phyloP scores from a whole-genome alignment of 2,888 invertebrate species.

The Ctenicera cuprea region DNA sequence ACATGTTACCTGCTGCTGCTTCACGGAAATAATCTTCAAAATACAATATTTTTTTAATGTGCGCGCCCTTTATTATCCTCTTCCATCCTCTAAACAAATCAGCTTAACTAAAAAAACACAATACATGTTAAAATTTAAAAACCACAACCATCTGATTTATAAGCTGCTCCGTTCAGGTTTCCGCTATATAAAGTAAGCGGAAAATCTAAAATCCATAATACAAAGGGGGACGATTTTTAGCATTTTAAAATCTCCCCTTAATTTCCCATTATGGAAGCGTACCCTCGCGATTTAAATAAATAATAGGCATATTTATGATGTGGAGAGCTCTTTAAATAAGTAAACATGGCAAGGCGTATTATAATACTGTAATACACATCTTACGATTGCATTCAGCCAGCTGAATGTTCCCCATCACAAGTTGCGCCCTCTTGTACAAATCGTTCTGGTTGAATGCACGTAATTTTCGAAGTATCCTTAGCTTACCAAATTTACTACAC shows the following conservation, averaged over 20 bases:
- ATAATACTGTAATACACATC: conserved; percentile 59
- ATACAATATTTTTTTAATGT: background rate
- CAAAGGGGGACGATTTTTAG: conserved; percentile 55
- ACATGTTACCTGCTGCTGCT: no score
- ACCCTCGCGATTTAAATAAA: conserved; percentile 68
- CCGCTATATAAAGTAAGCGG: conserved; percentile 45
- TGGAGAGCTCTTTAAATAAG: conserved; percentile 64
- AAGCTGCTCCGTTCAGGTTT: conserved; percentile 40
- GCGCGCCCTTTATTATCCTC: background rate
- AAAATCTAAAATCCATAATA: conserved; percentile 54
- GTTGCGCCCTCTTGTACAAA: background rate
- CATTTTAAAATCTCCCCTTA: conserved; percentile 56
- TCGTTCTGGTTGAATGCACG: conserved; percentile 24
- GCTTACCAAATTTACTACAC: conserved; percentile 27
- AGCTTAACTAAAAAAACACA: conserved; percentile 46
- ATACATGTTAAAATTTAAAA: conserved; percentile 52
- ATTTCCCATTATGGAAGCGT: conserved; percentile 57
- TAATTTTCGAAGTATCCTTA: conserved; percentile 37
- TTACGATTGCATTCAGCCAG: conserved; percentile 54
- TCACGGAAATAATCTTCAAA: background rate
- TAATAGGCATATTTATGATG: conserved; percentile 68
- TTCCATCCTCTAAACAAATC: conserved; percentile 34
- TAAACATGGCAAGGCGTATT: conserved; percentile 59
- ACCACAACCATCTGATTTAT: conserved; percentile 48
- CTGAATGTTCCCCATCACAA: conserved; percentile 12